phyloP scores from a whole-genome alignment of 2,797 vertebrate genomes.

The Valencia hispanica region DNA sequence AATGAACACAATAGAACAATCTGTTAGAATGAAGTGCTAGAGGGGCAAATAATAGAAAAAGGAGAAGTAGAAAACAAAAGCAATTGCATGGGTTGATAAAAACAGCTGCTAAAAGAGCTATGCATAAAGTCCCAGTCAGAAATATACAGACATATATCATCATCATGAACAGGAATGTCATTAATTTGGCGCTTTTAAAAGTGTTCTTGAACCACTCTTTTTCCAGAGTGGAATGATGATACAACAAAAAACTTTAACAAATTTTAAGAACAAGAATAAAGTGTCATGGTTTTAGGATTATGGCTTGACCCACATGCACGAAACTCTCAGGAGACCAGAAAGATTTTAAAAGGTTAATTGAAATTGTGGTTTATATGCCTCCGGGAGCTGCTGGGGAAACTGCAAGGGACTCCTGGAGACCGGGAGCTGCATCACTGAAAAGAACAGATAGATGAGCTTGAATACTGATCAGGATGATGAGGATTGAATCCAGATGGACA shows the following conservation, averaged over 20 bases:
- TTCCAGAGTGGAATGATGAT: neutral
- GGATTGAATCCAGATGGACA: no score
- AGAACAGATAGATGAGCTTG: no score
- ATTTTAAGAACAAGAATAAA: neutral
- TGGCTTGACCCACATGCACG: no score
- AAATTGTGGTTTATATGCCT: no score
- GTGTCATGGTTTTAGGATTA: no score
- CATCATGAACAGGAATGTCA: neutral
- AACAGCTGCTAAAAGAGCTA: neutral
- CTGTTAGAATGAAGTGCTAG: constrained; percentile 49
- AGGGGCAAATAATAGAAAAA: constrained; percentile 20
- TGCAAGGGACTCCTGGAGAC: no score
- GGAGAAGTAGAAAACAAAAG: constrained; percentile 11
- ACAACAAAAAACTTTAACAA: neutral
- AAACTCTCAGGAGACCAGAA: no score
- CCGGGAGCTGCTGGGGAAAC: no score
- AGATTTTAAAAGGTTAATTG: no score
- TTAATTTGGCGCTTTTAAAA: neutral
- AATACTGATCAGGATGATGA: no score
- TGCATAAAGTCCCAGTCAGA: neutral
- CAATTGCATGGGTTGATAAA: neutral
- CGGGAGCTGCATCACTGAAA: no score
- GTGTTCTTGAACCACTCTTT: neutral
- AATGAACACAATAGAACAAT: constrained; percentile 29
- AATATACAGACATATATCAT: neutral